A percentile compares a stretch with the other conserved stretches of the same genome.
Evolutionary conservation across 2,888 invertebrate species (phyloP).

Genomic region (Aporophyla lueneburgensis): DNA sequence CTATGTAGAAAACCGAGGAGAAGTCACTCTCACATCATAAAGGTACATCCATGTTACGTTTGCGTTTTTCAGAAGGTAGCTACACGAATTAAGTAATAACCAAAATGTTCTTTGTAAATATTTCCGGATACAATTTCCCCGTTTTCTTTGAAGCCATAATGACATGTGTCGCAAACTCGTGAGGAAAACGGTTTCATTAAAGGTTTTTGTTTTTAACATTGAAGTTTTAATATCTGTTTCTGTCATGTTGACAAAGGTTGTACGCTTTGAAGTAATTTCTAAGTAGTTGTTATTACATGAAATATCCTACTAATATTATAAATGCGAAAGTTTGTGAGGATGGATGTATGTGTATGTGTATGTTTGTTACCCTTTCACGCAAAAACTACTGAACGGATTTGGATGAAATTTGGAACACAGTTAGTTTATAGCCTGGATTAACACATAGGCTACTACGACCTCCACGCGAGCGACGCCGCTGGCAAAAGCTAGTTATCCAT

Average conservation of each 20-base stretch:
- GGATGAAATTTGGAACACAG: too few relatives aligned
- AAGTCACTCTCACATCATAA: slow-evolving; percentile 53
- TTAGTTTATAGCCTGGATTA: too few relatives aligned
- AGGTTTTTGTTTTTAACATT: slow-evolving; percentile 56
- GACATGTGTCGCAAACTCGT: slow-evolving; percentile 48
- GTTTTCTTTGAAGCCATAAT: slow-evolving; percentile 55
- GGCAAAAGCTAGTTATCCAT: too few relatives aligned
- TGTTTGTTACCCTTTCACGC: too few relatives aligned
- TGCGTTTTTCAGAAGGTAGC: slow-evolving; percentile 28
- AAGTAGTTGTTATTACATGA: neutral
- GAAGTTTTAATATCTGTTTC: slow-evolving; percentile 59
- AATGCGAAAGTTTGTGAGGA: too few relatives aligned
- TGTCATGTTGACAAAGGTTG: slow-evolving; percentile 26
- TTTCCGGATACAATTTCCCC: slow-evolving; percentile 47
- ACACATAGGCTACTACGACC: too few relatives aligned
- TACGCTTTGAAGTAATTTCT: neutral
- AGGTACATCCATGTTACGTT: slow-evolving; percentile 31
- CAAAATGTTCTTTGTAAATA: slow-evolving; percentile 55
- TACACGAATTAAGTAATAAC: slow-evolving; percentile 56
- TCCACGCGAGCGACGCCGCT: too few relatives aligned
- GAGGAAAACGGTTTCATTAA: slow-evolving; percentile 57
- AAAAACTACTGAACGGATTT: too few relatives aligned
- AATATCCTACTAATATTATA: too few relatives aligned
- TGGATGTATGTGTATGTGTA: too few relatives aligned
- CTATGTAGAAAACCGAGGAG: slow-evolving; percentile 80